Base-by-base conservation (phyloP, 64 coral and sea anemone genomes). In the Trachythela sp. region DNA sequence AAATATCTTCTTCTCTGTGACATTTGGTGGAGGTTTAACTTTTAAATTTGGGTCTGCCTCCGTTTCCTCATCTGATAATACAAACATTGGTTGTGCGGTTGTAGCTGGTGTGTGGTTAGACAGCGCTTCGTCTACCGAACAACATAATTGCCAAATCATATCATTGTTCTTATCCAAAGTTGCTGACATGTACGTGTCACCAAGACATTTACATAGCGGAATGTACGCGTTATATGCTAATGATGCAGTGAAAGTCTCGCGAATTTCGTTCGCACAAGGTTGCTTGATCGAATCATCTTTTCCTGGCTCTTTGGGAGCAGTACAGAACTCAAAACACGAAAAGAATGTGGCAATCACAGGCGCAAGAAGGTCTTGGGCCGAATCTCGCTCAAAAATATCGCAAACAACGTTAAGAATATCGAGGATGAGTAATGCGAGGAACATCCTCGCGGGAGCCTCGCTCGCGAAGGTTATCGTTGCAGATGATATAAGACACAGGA, bases 131-230 rank as follows among this genome's bases (percentile, higher is more conserved):
- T 97, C 95, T 38, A 92, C 48, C 30, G 70, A 90, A 89, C 95
- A 97, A 83, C 95, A 97, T 10, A 97, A 86, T 56, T 92, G 90
- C 95, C 95, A 97, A 35, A 97, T 97, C 56, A 97, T 85, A 85
- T 97, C 95, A 75, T 94, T 90, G 54, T 97, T 94, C 26, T 64
- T 64, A 43, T 87, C 89, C 15, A 97, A 86, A 2, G 84, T 39
- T 32, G 42, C 40, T 72, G 94, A 91, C 87, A 97, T 97, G 49
- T 90, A 97, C 22, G 94, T 97, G 48, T 91, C 91, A 51, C 95
- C 95, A 90, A 97, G 94, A 48, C 94, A 92, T 27, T 93, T 93
- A 64, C 95, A 97, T 18, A 97, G 48, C 17, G 95, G 92, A 0
- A 97, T 88, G 75, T 88, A 97, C 1, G 91, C 92, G 86, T 94